Conservation (phyloP, 2,888 invertebrate species). For the Metellina segmentata region DNA sequence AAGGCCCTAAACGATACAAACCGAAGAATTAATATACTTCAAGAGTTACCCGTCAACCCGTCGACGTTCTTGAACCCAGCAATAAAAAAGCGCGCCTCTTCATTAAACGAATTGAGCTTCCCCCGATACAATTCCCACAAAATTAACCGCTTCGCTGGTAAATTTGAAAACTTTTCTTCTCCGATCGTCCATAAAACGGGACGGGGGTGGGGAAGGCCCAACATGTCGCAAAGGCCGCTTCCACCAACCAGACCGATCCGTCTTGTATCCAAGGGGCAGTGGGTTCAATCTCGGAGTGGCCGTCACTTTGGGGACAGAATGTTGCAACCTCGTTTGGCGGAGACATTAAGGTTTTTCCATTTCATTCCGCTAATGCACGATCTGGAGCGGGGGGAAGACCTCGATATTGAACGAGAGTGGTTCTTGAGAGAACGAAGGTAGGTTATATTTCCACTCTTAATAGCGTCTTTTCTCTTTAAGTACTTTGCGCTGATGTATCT, state of each 20-base stretch:
- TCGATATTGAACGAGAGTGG: neutral
- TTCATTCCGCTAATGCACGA: neutral
- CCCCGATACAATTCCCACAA: slow-evolving; percentile 38
- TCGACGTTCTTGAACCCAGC: neutral
- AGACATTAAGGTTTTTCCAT: neutral
- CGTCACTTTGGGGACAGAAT: neutral
- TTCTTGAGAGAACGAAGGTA: neutral
- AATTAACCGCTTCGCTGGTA: neutral
- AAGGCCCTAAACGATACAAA: neutral
- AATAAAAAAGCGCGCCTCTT: slow-evolving; percentile 2
- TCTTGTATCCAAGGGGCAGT: slow-evolving; percentile 22
- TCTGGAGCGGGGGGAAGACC: neutral
- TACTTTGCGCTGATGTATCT: neutral
- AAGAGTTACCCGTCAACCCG: neutral
- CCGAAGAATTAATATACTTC: neutral
- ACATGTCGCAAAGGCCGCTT: neutral
- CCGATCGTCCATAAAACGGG: slow-evolving; percentile 8
- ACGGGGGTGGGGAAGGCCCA: neutral
- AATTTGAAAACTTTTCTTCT: slow-evolving; percentile 40
- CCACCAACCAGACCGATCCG: slow-evolving; percentile 19
- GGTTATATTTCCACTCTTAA: neutral
- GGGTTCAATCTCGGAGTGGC: neutral
- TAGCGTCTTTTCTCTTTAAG: neutral
- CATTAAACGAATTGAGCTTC: slow-evolving; percentile 38
- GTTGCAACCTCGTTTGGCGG: neutral